Evolutionary conservation across 1,140 invertebrate species (phyloP), one percentile per base, ranked within the genome.

Genomic region (Drosophila santomea): DNA sequence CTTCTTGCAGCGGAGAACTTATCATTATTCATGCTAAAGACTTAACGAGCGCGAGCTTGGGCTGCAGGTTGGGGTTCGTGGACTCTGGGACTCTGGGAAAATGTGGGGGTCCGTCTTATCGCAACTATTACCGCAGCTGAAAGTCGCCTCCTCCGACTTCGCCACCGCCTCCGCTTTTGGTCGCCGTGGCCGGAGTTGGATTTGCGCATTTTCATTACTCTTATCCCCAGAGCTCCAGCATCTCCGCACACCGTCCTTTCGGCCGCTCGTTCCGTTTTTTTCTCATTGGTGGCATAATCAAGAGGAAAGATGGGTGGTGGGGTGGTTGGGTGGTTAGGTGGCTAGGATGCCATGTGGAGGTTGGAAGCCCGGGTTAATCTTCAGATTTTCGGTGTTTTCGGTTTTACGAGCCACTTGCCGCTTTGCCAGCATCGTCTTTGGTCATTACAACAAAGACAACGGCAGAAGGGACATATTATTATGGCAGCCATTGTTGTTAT

Each of bases 11-110:
- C 77, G 68, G 63, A 73, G 85, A 91, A 84, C 83, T 91, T 91
- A 91, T 91, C 88, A 84, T 91, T 91, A 91, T 91, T 91, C 89
- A 91, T 91, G 88, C 83, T 91, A 91, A 91, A 91, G 88, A 91
- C 88, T 91, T 91, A 91, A 91, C 88, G 88, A 91, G 88, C 84
- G 80, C 78, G 77, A 54, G 59, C 47, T 61, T 66, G 52, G 61
- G 50, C 56, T 41, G 39, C 72, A 54, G 20, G 45, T 54, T 25
- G 69, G 12, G 50, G 17, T 23, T 20, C 32, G 10, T 62, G 25
- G 14, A n/a, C n/a, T n/a, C n/a, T n/a, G n/a, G 6, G 10, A 47
- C 17, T 2, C 23, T 3, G 6, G 51, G 25, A 43, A 45, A 47
- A 59, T 52, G 67, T 17, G 39, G 60, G 48, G 62, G 59, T 47